Evolutionary conservation across 1,140 invertebrate species (phyloP).

Genomic region (Myzus persicae): DNA sequence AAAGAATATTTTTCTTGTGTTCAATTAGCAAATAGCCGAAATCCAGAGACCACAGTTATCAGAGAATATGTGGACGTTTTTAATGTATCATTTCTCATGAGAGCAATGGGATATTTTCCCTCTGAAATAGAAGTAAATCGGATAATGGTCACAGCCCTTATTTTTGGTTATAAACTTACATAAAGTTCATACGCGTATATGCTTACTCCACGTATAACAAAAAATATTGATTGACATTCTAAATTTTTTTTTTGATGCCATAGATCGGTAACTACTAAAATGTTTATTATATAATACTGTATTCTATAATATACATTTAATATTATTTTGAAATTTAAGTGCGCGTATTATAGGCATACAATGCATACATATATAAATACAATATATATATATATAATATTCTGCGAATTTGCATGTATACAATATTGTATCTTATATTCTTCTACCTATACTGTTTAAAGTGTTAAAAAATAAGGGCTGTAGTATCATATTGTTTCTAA

Average conservation of each 20-base stretch:
- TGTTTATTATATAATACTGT: no score
- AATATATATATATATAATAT: no score
- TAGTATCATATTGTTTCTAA: no score
- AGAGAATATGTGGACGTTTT: neutral
- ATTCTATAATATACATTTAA: no score
- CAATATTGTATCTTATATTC: neutral
- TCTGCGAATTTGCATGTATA: neutral
- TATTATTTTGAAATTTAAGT: no score
- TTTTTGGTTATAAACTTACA: neutral
- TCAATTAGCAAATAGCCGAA: conserved; percentile 20
- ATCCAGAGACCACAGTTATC: neutral
- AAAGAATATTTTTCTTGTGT: conserved; percentile 35
- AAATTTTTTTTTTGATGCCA: no score
- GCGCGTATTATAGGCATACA: no score
- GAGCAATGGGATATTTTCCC: conserved; percentile 38
- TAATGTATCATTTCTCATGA: conserved; percentile 6
- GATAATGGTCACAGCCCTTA: neutral
- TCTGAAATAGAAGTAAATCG: conserved; percentile 42
- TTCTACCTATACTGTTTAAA: neutral
- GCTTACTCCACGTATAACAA: neutral
- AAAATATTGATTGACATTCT: no score
- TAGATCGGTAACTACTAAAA: neutral
- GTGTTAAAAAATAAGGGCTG: no score
- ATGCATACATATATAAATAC: no score
- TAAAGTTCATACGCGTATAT: neutral